Evolutionary conservation across 2,113 vertebrate species (phyloP).

Genomic region (Globicephala melas): DNA sequence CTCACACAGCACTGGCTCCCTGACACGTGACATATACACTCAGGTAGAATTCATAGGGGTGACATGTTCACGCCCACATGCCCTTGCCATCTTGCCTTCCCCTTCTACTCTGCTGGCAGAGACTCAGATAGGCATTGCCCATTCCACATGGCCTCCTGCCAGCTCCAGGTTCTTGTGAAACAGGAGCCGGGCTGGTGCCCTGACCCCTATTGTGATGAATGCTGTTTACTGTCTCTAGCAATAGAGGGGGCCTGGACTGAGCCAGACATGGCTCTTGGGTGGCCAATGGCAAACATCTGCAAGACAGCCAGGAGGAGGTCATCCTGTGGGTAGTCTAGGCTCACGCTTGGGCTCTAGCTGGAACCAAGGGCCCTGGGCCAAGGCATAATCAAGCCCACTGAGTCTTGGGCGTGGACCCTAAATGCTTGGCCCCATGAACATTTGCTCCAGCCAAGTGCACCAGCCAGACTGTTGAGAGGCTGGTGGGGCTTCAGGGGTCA

Average conservation of each 20-base stretch:
- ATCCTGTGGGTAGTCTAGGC: neutral
- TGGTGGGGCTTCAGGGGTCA: neutral
- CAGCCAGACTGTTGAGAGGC: slow-evolving; percentile 9
- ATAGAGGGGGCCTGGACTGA: neutral
- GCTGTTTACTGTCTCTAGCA: neutral
- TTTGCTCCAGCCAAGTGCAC: neutral
- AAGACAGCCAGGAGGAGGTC: neutral
- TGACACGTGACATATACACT: neutral
- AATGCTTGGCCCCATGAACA: neutral
- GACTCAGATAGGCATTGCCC: neutral
- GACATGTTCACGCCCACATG: neutral
- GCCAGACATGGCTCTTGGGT: neutral
- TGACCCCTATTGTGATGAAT: neutral
- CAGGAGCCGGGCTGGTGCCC: neutral
- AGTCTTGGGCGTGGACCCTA: neutral
- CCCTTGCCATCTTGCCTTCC: neutral
- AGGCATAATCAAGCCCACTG: neutral
- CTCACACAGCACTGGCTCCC: neutral
- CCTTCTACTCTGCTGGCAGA: neutral
- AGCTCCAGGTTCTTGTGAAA: neutral
- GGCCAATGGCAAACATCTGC: neutral
- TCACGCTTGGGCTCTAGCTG: neutral
- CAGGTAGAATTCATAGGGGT: neutral
- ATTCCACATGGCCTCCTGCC: neutral
- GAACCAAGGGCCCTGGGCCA: neutral